These are phyloP conservation scores for Brachionus angularis DNA, from an alignment of 1,140 invertebrate genomes.

Conservation along the genomic window DNA sequence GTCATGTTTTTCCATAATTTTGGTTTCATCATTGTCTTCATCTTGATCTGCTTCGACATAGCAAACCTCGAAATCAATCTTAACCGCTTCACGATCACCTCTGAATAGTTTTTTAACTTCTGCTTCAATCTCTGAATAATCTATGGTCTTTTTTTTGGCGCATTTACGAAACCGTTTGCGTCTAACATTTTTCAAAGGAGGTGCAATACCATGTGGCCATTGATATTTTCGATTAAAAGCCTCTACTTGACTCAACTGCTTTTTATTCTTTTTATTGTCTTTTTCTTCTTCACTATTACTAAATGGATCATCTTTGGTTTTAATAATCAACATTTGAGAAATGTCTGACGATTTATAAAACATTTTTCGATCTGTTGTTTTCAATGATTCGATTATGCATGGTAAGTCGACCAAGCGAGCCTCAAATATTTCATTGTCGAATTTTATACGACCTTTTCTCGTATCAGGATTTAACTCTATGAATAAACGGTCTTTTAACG, in stretches of 20 bases:
- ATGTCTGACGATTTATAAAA: constrained; percentile 96
- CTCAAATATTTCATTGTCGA: constrained; percentile 47
- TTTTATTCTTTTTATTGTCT: constrained; percentile 9
- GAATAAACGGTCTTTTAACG: constrained; percentile 78
- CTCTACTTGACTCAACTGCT: neutral
- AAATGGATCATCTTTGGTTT: constrained; percentile 48
- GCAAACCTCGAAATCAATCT: constrained; percentile 30
- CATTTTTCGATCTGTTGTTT: constrained; percentile 90
- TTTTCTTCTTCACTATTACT: constrained; percentile 29
- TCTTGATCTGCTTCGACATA: constrained; percentile 9
- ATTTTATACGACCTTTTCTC: constrained; percentile 66
- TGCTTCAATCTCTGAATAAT: constrained; percentile 95
- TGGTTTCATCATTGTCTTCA: constrained; percentile 29
- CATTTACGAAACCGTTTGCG: constrained; percentile 88
- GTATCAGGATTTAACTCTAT: constrained; percentile 85
- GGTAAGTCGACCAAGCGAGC: constrained; percentile 78
- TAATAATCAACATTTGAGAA: constrained; percentile 68
- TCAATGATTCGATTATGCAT: constrained; percentile 83
- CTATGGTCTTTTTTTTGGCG: constrained; percentile 87
- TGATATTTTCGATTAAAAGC: constrained; percentile 62
- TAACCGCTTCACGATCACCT: constrained; percentile 29
- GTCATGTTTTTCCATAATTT: neutral
- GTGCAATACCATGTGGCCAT: constrained; percentile 85
- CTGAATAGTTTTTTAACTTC: constrained; percentile 80
- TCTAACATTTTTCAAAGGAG: constrained; percentile 87